Evolutionary conservation across 2,888 invertebrate genomes (phyloP).

Genomic region (Leucania comma): DNA sequence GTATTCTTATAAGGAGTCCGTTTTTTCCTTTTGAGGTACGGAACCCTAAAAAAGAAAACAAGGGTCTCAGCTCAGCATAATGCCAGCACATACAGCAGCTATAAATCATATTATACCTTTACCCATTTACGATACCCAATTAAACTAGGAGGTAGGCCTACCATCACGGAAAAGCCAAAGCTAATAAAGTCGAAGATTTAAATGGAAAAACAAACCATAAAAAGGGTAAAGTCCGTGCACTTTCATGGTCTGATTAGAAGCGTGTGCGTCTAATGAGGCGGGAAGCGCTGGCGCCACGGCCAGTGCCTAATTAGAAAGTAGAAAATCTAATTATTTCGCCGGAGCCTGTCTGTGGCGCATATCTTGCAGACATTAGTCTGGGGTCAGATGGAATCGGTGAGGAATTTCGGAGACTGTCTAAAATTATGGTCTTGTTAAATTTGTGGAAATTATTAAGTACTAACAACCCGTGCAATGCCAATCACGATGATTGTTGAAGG

Average conservation of each 20-base stretch:
- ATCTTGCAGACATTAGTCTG: conserved; percentile 22
- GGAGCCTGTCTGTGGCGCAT: conserved; percentile 41
- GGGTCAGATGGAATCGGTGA: conserved; percentile 30
- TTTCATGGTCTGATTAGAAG: conserved; percentile 54
- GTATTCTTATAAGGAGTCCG: too few species aligned
- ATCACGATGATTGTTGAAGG: not conserved
- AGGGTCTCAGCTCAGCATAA: too few species aligned
- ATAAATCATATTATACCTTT: not conserved
- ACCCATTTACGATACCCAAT: not conserved
- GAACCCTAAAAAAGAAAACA: too few species aligned
- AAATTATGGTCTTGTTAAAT: not conserved
- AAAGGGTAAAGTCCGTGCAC: conserved; percentile 29
- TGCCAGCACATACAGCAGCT: too few species aligned
- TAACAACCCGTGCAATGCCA: not conserved
- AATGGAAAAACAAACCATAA: conserved; percentile 32
- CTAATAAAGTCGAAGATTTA: conserved; percentile 18
- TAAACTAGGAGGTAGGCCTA: not conserved
- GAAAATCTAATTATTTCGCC: conserved; percentile 77
- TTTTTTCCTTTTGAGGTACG: too few species aligned
- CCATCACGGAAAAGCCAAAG: not conserved
- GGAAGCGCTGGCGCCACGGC: conserved; percentile 68
- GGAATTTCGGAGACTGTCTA: conserved; percentile 1
- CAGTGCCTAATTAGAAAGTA: conserved; percentile 81
- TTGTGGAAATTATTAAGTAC: not conserved
- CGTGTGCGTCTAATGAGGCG: conserved; percentile 65